Evolutionary conservation across 2,797 vertebrate species (phyloP), one percentile per base, ranked within the genome.

Genomic region (Tokudaia muenninki): DNA sequence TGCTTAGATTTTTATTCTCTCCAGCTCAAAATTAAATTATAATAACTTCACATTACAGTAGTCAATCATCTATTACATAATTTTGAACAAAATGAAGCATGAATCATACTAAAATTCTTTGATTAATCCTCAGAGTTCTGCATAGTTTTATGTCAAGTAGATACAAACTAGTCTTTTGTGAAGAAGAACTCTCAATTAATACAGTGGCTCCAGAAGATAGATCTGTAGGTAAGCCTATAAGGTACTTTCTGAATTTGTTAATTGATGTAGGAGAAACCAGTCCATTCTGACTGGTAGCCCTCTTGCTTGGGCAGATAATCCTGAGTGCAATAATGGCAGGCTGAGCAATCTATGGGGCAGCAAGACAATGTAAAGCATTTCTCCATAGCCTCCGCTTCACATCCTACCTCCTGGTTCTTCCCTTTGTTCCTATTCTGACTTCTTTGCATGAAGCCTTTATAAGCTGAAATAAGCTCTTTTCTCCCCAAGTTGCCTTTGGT

Each of bases 11-110:
- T 94, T 91, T 16, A 74, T 63, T 87, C 31, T 80, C 19, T 82
- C 1, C 6, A 61, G 24, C 34, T 96, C 19, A 92, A 90, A 94
- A 90, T 81, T 63, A 72, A 77, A 74, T 92, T 93, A 37, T n/a
- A 41, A 13, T 0, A 41, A 55, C 57, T 81, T 91, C 59, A 22
- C 74, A 41, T 70, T 91, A 1, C 9, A 63, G 21, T 63, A 80
- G 16, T 44, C 41, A 80, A 63, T 70, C 44, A 41, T 24, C 55
- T 67, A 50, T 44, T 59, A 72, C 21, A 67, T 74, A 31, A 41
- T 74, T 41, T 89, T 95, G 17, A 92, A 4, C 19, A 93, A 72
- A 82, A 61, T 83, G 10, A 84, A 8, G 29, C 86, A 65, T 59
- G 81, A 59, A 31, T 41, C 65, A 37, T 41, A n/a, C 26, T 89